A percentile compares a stretch with the other conserved stretches of the same genome.
These are phyloP conservation scores for Drosophila atripex DNA, from an alignment of 2,888 invertebrate genomes.

Conservation along the genomic window DNA sequence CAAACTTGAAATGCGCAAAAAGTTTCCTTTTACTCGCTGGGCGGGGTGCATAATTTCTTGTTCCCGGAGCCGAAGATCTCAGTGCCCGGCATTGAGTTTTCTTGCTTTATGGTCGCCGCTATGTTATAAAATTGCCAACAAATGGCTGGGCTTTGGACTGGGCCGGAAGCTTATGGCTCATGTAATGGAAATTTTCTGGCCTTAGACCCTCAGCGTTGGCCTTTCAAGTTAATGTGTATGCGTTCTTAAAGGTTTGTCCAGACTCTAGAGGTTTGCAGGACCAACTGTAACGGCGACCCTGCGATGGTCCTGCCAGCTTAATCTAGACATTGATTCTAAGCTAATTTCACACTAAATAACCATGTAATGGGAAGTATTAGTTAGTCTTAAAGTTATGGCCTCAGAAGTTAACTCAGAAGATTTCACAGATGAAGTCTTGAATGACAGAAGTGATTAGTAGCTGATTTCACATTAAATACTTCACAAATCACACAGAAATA, in stretches of 20 bases:
- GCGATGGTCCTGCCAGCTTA: too few species aligned
- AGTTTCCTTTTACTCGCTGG: conserved; percentile 26
- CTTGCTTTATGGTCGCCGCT: conserved; percentile 31
- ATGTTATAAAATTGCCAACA: conserved; percentile 37
- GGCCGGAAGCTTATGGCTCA: conserved; percentile 25
- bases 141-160: conserved; percentile 21
- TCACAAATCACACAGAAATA: too few species aligned
- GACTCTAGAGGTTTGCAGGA: not conserved
- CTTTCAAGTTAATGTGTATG: conserved; percentile 20
- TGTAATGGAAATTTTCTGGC: conserved; percentile 27
- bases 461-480: too few species aligned
- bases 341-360: too few species aligned
- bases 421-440: too few species aligned
- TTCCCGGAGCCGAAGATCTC: conserved; percentile 17
- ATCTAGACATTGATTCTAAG: too few species aligned
- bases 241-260: not conserved
- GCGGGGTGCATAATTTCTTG: conserved; percentile 41
- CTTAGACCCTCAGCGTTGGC: conserved; percentile 4
- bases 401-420: too few species aligned
- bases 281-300: too few species aligned
- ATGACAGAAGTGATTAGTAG: too few species aligned
- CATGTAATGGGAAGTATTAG: too few species aligned
- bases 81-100: conserved; percentile 17
- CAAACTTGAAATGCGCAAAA: conserved; percentile 48
- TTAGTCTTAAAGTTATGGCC: too few species aligned